A percentile compares a stretch with the other conserved stretches of the same genome.
Conservation (phyloP, 2,797 vertebrate genomes). For the Remorina albescens region DNA sequence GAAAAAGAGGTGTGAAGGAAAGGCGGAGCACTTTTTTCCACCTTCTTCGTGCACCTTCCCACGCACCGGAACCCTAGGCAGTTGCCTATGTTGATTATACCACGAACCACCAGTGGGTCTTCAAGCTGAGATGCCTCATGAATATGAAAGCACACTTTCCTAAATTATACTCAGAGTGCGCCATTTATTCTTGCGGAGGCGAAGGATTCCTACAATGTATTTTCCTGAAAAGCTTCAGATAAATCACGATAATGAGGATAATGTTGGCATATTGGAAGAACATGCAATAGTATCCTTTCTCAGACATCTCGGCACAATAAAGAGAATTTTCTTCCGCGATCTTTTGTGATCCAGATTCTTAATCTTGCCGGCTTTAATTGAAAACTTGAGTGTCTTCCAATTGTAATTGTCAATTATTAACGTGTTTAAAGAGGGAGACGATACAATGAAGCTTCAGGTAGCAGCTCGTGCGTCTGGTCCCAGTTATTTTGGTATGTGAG, state of each 20-base stretch:
- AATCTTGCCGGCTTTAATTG: conserved; percentile 54
- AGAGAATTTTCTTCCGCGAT: conserved; percentile 8
- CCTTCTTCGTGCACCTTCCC: background rate
- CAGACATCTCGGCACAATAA: conserved; percentile 16
- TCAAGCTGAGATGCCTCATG: conserved; percentile 33
- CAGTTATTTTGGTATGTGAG: conserved; percentile 63
- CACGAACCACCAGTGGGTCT: conserved; percentile 23
- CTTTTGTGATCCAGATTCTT: no score
- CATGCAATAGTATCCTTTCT: conserved; percentile 34
- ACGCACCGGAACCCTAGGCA: conserved; percentile 12
- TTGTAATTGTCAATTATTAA: conserved; percentile 55
- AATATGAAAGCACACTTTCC: conserved; percentile 48
- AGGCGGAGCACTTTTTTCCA: background rate
- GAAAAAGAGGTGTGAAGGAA: background rate
- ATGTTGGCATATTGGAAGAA: conserved; percentile 38
- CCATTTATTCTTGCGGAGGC: conserved; percentile 51
- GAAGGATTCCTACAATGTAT: conserved; percentile 38
- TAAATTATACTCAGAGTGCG: conserved; percentile 54
- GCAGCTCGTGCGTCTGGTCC: conserved; percentile 33
- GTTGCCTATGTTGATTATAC: conserved; percentile 31
- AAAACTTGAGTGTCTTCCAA: conserved; percentile 52
- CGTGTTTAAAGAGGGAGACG: conserved; percentile 34
- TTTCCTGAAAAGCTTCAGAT: conserved; percentile 50
- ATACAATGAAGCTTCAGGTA: conserved; percentile 59
- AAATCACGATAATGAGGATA: conserved; percentile 59